Evolutionary conservation across 2,113 vertebrate genomes (phyloP), one percentile per base, ranked within the genome.

Genomic region (Microcebus ravelobensis): DNA sequence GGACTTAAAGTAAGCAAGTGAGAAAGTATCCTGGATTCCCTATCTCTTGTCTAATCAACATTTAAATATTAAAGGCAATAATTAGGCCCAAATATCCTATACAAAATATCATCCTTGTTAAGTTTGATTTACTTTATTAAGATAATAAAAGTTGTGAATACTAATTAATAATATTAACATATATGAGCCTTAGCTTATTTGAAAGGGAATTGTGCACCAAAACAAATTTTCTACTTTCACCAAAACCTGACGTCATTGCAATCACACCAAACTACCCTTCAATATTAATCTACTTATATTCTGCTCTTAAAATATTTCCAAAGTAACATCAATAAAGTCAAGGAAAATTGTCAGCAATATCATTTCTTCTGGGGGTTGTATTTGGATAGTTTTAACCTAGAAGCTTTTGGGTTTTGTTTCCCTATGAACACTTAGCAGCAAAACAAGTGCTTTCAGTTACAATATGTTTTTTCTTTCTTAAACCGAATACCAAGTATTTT

Each of bases 31-130:
- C 5, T 80, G n/a, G 7, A 61, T 81, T 59, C 20, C 31, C 5
- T 87, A 3, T n/a, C 92, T 80, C 21, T 52, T 89, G 52, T 91
- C 77, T 82, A 50, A 73, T 7, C 84, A 87, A 57, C 13, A 9
- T 8, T 96, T 92, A 77, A 96, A 61, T 34, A 48, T 93, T 90
- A 14, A 79, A 97, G 86, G 2, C 2, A 63, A 36, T 92, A 85
- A n/a, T 21, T 80, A 86, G 52, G 42, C 1, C 11, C 3, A 74
- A 25, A 12, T 68, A 18, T 36, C 15, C 59, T 11, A 57, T 42
- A 86, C 5, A 84, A 79, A 94, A 23, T 36, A 74, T 45, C 36
- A 86, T 31, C 9, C 61, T 92, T 71, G 1, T 45, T 74, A 76
- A 27, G 3, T 88, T 50, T 85, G 4, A 68, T 12, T 91, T 91